Percentiles rank a stretch among this genome's conserved stretches.
phyloP scores from a whole-genome alignment of 2,113 vertebrate species.

The Silurus glanis region DNA sequence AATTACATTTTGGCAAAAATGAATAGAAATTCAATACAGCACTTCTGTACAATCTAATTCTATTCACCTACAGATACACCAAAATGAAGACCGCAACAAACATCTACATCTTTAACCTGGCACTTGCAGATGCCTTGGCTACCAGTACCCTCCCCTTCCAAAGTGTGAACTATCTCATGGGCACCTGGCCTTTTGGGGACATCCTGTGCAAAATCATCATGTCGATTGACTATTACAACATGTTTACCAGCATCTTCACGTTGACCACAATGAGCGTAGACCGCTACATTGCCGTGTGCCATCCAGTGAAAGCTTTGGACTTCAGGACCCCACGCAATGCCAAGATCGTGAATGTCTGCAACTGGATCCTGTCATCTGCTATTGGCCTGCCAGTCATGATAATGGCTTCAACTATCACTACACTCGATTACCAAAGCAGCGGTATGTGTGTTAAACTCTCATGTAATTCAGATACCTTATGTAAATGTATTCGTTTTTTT shows the following conservation, averaged over 20 bases:
- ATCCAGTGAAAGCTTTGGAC: conserved; percentile 94
- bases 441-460: conserved; percentile 32
- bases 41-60: conserved; percentile 4
- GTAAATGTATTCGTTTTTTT: not conserved
- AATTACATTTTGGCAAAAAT: not conserved
- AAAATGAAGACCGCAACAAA: conserved; percentile 99
- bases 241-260: conserved; percentile 99
- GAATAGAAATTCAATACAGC: not conserved
- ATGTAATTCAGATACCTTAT: not conserved
- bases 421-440: conserved; percentile 57
- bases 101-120: conserved; percentile 99
- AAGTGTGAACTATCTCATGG: conserved; percentile 97
- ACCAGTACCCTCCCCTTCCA: conserved; percentile 98
- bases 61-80: conserved; percentile 81
- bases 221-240: conserved; percentile 99
- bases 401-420: conserved; percentile 88
- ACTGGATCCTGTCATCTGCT: conserved; percentile 97
- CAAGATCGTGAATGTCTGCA: conserved; percentile 97
- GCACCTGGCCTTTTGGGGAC: conserved; percentile 94
- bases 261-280: conserved; percentile 99
- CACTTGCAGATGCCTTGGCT: conserved; percentile 90
- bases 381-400: conserved; percentile 99
- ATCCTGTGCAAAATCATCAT: conserved; percentile 92
- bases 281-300: conserved; percentile 96
- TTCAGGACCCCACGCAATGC: conserved; percentile 95